phyloP scores from a whole-genome alignment of 2,888 invertebrate genomes.

The Apotomis capreana region DNA sequence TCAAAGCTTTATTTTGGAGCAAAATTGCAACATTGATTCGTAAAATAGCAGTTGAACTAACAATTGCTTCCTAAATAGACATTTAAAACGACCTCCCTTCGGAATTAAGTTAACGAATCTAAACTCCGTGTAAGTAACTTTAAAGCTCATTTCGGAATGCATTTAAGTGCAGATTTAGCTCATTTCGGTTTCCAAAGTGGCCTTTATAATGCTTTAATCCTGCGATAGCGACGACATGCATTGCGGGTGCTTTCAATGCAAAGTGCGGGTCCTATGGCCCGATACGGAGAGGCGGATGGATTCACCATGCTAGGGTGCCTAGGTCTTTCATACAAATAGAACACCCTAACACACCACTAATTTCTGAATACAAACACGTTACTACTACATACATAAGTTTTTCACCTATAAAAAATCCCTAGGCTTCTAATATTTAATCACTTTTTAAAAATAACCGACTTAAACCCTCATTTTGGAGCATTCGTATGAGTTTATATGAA shows the following conservation, averaged over 20 bases:
- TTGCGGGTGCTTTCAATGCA: constrained; percentile 51
- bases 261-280: constrained; percentile 48
- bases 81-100: not conserved
- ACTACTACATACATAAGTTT: too few species aligned
- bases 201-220: constrained; percentile 47
- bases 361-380: too few species aligned
- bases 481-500: too few species aligned
- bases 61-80: constrained; percentile 29
- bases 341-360: too few species aligned
- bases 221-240: constrained; percentile 37
- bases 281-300: constrained; percentile 38
- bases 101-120: not conserved
- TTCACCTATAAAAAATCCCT: too few species aligned
- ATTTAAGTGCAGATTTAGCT: not conserved
- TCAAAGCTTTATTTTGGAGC: not conserved
- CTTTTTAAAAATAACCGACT: too few species aligned
- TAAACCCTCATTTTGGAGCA: too few species aligned
- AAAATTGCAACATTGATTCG: not conserved
- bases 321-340: not conserved
- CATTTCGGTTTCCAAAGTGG: constrained; percentile 7
- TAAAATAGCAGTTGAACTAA: constrained; percentile 12
- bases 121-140: not conserved
- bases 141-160: not conserved
- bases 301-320: constrained; percentile 37
- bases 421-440: too few species aligned